Conservation (phyloP, 1,140 invertebrate genomes). For the Zaprionus capensis region DNA sequence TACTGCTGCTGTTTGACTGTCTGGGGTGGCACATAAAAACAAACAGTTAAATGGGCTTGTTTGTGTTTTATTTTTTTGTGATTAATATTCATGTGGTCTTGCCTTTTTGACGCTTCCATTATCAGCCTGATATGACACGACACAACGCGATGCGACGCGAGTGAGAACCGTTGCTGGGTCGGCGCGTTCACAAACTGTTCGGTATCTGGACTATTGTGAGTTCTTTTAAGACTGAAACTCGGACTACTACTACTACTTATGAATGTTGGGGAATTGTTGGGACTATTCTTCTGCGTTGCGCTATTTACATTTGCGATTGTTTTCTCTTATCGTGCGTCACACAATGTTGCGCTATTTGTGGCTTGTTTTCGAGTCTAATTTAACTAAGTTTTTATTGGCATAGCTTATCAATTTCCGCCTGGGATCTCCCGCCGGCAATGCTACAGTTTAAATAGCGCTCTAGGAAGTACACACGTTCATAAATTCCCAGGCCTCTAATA, state of each 20-base stretch:
- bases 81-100: constrained; percentile 10
- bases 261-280: neutral
- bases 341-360: neutral
- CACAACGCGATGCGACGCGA: neutral
- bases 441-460: neutral
- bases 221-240: constrained; percentile 8
- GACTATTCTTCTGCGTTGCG: neutral
- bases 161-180: constrained; percentile 6
- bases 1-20: neutral
- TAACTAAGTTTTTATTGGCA: constrained; percentile 1
- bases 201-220: constrained; percentile 1
- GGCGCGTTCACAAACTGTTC: neutral
- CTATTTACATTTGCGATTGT: constrained; percentile 22
- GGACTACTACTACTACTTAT: too few species aligned
- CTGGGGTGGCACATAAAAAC: neutral
- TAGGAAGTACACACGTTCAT: neutral
- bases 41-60: neutral
- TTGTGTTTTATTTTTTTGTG: neutral
- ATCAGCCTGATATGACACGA: neutral
- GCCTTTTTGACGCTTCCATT: constrained; percentile 32
- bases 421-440: neutral
- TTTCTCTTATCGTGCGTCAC: constrained; percentile 23
- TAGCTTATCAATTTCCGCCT: constrained; percentile 34
- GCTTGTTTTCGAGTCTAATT: constrained; percentile 14
- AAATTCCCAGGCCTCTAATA: neutral